A percentile compares a stretch with the other conserved stretches of the same genome.
Conservation (phyloP, 2,113 vertebrate species). For the Puffinus mauretanicus region DNA sequence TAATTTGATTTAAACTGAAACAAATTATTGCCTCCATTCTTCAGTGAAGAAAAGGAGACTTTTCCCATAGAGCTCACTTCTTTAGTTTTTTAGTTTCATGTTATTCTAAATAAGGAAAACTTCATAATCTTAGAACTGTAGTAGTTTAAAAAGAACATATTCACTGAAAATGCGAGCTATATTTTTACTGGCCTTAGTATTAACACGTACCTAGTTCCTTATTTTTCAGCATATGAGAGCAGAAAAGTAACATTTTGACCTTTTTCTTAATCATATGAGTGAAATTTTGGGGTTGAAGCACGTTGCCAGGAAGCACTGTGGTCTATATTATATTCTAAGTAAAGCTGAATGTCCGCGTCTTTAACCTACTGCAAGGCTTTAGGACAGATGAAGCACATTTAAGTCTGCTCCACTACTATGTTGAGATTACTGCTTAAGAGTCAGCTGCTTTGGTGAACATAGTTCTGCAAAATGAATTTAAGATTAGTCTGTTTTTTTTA, state of each 20-base stretch:
- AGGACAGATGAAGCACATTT: neutral
- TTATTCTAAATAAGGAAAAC: slow-evolving; percentile 13
- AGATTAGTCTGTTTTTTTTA: neutral
- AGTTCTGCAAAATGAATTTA: neutral
- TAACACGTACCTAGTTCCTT: neutral
- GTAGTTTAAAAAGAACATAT: neutral
- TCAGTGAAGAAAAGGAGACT: neutral
- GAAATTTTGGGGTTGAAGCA: neutral
- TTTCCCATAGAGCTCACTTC: neutral
- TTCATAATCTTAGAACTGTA: neutral
- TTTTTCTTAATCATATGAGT: slow-evolving; percentile 1
- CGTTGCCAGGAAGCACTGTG: neutral
- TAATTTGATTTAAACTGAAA: slow-evolving; percentile 4
- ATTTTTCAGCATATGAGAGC: neutral
- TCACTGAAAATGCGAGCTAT: neutral
- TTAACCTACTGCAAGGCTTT: neutral
- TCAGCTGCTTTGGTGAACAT: neutral
- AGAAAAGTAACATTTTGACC: neutral
- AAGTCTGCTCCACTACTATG: neutral
- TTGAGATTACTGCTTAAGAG: neutral
- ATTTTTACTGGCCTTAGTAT: neutral
- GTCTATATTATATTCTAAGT: neutral
- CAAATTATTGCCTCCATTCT: neutral
- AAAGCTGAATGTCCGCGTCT: neutral
- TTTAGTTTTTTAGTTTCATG: neutral